These are phyloP conservation scores for Bombus soroeensis DNA, from an alignment of 1,140 invertebrate genomes.

Conservation along the genomic window DNA sequence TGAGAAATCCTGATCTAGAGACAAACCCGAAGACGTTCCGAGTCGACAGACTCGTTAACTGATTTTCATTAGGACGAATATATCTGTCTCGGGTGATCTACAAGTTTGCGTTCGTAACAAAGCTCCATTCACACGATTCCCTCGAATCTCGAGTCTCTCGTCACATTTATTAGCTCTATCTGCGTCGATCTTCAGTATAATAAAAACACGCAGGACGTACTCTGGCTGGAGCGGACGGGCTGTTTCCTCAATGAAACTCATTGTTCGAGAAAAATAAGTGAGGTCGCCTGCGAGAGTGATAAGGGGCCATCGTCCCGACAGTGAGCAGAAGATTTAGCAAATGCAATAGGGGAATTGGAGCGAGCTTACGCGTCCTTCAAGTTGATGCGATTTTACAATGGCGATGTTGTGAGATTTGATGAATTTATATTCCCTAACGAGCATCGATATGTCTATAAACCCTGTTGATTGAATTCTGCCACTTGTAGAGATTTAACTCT, in stretches of 20 bases:
- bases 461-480: too few relatives aligned
- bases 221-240: background rate
- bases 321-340: slow-evolving; percentile 20
- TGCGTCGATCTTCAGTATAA: background rate
- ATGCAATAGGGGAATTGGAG: background rate
- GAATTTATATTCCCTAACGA: background rate
- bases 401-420: background rate
- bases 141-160: slow-evolving; percentile 4
- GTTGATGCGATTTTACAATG: too few relatives aligned
- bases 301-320: background rate
- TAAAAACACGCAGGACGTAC: background rate
- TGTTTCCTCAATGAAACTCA: slow-evolving; percentile 21
- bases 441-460: background rate
- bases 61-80: slow-evolving; percentile 19
- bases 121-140: slow-evolving; percentile 20
- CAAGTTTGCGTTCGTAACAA: background rate
- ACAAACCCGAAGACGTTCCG: background rate
- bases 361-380: background rate
- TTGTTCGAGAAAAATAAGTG: slow-evolving; percentile 19
- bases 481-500: too few relatives aligned
- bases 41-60: slow-evolving; percentile 12
- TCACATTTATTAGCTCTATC: slow-evolving; percentile 4
- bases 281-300: background rate
- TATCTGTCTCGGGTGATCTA: background rate
- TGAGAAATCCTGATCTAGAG: background rate